These are phyloP conservation scores for Steatornis caripensis DNA, from an alignment of 2,113 vertebrate species.

Conservation along the genomic window DNA sequence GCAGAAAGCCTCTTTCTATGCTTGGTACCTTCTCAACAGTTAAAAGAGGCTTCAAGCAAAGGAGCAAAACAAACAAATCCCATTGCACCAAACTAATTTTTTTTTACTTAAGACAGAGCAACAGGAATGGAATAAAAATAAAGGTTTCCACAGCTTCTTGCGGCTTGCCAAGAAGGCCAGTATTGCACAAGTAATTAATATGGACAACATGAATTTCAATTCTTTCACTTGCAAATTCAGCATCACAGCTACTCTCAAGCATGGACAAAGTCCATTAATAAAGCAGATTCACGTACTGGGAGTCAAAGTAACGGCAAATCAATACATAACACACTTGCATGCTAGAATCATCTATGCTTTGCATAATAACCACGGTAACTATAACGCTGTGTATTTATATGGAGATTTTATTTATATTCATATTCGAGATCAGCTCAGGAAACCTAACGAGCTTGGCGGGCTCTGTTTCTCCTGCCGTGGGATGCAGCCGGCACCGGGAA, in stretches of 20 bases:
- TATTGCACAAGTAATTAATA: not conserved
- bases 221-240: conserved; percentile 47
- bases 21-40: not conserved
- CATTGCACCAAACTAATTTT: not conserved
- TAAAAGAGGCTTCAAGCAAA: not conserved
- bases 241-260: not conserved
- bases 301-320: not conserved
- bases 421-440: not conserved
- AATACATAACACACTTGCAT: not conserved
- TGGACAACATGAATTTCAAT: not conserved
- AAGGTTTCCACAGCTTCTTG: not conserved
- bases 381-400: not conserved
- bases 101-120: not conserved
- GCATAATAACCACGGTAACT: not conserved
- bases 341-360: not conserved
- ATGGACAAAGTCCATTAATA: conserved; percentile 18
- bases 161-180: not conserved
- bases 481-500: not conserved
- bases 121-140: not conserved
- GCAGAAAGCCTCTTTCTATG: not conserved
- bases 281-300: not conserved
- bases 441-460: not conserved
- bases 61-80: not conserved
- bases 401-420: no score
- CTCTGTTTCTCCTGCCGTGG: not conserved